These are phyloP conservation scores for Lacanobia wlatinum DNA, from an alignment of 2,888 invertebrate genomes.

Conservation along the genomic window DNA sequence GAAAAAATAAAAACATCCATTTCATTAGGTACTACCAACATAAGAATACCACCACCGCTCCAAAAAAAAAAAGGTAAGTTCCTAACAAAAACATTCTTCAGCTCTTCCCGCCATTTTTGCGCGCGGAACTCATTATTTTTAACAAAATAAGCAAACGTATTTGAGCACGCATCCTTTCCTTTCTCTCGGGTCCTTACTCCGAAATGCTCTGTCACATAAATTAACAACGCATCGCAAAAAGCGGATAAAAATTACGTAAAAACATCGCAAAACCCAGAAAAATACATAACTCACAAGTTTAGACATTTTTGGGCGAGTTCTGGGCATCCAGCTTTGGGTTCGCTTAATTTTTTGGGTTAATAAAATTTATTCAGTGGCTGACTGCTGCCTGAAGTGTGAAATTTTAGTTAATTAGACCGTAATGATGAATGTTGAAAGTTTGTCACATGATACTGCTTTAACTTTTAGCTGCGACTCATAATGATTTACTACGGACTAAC, in stretches of 20 bases:
- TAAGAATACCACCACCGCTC: neutral
- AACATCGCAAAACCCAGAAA: slow-evolving; percentile 39
- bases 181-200: slow-evolving; percentile 55
- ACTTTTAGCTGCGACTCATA: neutral
- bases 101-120: slow-evolving; percentile 42
- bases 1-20: slow-evolving; percentile 14
- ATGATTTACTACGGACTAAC: neutral
- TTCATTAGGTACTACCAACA: slow-evolving; percentile 14
- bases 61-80: slow-evolving; percentile 18
- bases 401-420: slow-evolving; percentile 33
- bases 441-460: neutral
- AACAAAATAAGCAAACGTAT: slow-evolving; percentile 59
- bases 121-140: slow-evolving; percentile 54
- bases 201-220: slow-evolving; percentile 80
- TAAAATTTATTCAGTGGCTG: slow-evolving; percentile 24
- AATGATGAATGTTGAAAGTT: slow-evolving; percentile 31
- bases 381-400: slow-evolving; percentile 31
- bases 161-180: slow-evolving; percentile 48
- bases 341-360: slow-evolving; percentile 23
- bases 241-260: slow-evolving; percentile 69
- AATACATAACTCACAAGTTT: slow-evolving; percentile 64
- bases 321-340: slow-evolving; percentile 18
- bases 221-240: slow-evolving; percentile 72
- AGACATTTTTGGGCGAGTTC: slow-evolving; percentile 53
- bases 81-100: slow-evolving; percentile 21